Evolutionary conservation across 2,113 vertebrate species (phyloP).

Genomic region (Galeopterus variegatus): DNA sequence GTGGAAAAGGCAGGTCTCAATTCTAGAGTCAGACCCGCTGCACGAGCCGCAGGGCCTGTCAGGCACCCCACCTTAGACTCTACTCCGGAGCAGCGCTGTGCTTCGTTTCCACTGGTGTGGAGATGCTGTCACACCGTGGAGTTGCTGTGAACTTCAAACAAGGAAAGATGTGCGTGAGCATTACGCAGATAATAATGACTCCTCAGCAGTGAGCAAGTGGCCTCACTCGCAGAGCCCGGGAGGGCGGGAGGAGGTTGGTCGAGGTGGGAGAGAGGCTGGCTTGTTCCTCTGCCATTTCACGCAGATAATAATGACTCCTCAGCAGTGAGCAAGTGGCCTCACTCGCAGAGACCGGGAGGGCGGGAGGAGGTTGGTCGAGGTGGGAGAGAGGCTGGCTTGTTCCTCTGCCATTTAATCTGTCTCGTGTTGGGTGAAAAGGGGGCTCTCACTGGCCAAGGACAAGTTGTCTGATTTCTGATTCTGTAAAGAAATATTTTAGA

Average conservation of each 20-base stretch:
- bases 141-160: background rate
- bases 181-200: too few relatives aligned
- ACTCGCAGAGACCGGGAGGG: too few relatives aligned
- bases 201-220: too few relatives aligned
- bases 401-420: background rate
- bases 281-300: too few relatives aligned
- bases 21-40: background rate
- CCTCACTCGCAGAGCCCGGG: too few relatives aligned
- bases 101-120: fast-evolving
- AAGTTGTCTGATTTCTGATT: background rate
- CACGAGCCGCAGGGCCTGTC: background rate
- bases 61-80: fast-evolving
- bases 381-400: background rate
- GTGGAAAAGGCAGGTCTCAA: fast-evolving
- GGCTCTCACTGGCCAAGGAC: background rate
- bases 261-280: too few relatives aligned
- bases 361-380: background rate
- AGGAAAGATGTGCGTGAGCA: too few relatives aligned
- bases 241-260: too few relatives aligned
- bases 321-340: too few relatives aligned
- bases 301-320: too few relatives aligned
- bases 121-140: background rate
- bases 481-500: slow-evolving; percentile 55
- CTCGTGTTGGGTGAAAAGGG: background rate
- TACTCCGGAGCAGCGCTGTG: fast-evolving